These are phyloP conservation scores for Carassius carassius DNA, from an alignment of 2,113 vertebrate species.

Conservation along the genomic window DNA sequence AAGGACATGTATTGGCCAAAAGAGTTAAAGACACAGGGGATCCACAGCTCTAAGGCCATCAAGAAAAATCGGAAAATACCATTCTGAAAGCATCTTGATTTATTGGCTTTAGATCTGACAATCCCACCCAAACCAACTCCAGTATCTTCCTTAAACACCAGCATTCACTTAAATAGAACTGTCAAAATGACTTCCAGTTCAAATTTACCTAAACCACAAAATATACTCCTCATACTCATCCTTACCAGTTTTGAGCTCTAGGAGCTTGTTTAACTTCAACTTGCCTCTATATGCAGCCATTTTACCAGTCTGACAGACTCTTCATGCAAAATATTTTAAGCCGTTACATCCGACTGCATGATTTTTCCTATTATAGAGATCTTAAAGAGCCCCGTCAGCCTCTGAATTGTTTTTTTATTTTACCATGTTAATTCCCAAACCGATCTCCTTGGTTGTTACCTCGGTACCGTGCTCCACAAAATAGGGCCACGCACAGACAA, in stretches of 20 bases:
- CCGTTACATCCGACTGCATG: background rate
- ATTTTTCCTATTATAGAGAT: background rate
- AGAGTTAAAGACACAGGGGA: background rate
- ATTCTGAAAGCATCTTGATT: background rate
- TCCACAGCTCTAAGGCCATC: background rate
- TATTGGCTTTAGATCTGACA: background rate
- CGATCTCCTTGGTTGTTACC: background rate
- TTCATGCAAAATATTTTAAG: background rate
- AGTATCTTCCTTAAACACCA: background rate
- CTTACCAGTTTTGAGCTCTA: background rate
- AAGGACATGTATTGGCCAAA: background rate
- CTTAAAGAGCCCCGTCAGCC: background rate
- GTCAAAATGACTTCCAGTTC: background rate
- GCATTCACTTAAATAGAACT: background rate
- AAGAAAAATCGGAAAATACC: background rate
- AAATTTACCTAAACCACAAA: background rate
- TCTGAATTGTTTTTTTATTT: background rate
- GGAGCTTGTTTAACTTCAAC: background rate
- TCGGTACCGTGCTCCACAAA: conserved; percentile 2
- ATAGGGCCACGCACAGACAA: background rate
- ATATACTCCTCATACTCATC: background rate
- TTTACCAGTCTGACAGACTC: background rate
- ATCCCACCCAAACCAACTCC: background rate
- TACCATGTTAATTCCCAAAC: background rate
- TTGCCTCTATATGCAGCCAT: background rate